Base-by-base conservation (phyloP, 2,888 invertebrate species). In the Eilema depressum region DNA sequence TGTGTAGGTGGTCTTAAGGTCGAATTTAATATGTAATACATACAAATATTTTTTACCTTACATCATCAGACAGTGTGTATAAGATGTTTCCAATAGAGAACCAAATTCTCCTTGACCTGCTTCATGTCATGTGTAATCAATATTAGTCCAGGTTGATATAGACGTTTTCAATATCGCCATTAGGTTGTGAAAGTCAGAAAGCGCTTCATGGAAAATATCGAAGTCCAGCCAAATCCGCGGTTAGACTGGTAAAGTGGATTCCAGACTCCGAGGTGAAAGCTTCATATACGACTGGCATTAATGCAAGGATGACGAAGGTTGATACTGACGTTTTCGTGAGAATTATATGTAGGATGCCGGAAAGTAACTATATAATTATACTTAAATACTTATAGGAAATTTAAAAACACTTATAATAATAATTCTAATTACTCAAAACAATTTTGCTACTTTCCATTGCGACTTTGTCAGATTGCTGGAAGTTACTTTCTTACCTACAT, bases 1-100 rank as follows among this genome's bases (percentile, higher is more conserved):
- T 76, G 74, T 73, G 82, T 83, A 75, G 82, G 81, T 79, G 76
- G 82, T 75, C 73, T 73, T 82, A 76, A 81, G 81, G 81, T 75
- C 76, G 68, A 69, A 74, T 75, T 75, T 74, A 63, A 75, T 80
- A 75, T 75, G 53, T 53, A 70, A 66, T 75, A 69, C 66, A 71
- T 76, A 70, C 71, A 75, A 77, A 82, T 78, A 76, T 73, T 69
- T 79, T 75, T 79, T 75, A 74, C 68, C 66, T 82, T 76, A 75
- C 79, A 71, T 77, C 77, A 83, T 70, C 73, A 30, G 25, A 33
- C 56, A 17, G 33, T 66, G 56, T 66, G 66, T 33, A 56, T 23
- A 12, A n/a, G 26, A 53, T 47, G 47, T 53, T 47, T 33, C 7
- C 60, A 53, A 69, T 65, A 67, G 64, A 70, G 69, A 65, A 70